Evolutionary conservation across 2,888 invertebrate genomes (phyloP), one percentile per base, ranked within the genome.

Genomic region (Ormyrus nitidulus): DNA sequence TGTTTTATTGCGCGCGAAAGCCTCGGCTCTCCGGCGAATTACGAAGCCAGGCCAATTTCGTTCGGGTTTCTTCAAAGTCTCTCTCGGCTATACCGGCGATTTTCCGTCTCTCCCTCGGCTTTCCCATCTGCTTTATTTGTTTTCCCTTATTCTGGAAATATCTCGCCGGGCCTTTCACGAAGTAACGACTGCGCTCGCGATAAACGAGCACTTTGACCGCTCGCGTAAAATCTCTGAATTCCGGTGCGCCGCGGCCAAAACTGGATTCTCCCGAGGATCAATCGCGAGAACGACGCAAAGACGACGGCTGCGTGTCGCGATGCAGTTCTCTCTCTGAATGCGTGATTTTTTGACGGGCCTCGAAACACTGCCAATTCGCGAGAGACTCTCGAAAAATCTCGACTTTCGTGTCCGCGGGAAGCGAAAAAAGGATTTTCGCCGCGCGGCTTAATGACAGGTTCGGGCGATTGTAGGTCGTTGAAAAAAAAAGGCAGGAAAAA

Each of bases 141-240:
- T 61, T 13, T 34, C 46, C 11, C n/a, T 6, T 53, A 66, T 48
- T 51, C 66, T 19, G 11, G 19, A 19, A 49, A 65, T 53, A 66
- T 80, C 64, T 81, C 64, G 62, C 81, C 76, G 77, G 78, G 19
- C 69, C 79, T 71, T 80, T 80, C 79, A 1, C 61, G 70, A 79
- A 79, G 70, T 51, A 68, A 74, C 81, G 68, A 81, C 74, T 77
- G 78, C 78, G 70, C 61, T 75, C 74, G 78, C 81, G 71, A 81
- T 82, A 83, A 85, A 85, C 77, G 82, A 76, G 81, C 82, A 83
- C 81, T 80, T 83, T 83, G 80, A 59, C 66, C 51, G 51, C 77
- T 80, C 75, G 81, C 77, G 81, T 82, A 83, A 84, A 84, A 84
- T 82, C 73, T 81, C 81, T 74, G 77, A 83, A 80, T 82, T 82